These are phyloP conservation scores for Syngnathus typhle DNA, from an alignment of 2,113 vertebrate species.

Conservation along the genomic window DNA sequence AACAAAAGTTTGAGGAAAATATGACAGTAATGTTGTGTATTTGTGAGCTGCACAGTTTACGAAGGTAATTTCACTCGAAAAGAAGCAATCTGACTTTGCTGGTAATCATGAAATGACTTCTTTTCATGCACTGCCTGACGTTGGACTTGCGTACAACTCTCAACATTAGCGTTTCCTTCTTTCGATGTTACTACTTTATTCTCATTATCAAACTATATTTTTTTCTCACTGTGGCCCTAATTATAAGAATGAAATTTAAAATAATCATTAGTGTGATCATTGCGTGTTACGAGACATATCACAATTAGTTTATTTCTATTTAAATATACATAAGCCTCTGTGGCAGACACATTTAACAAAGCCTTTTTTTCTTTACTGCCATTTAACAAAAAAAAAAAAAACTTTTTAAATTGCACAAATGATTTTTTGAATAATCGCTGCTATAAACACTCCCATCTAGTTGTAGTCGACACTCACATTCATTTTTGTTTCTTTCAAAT, in stretches of 20 bases:
- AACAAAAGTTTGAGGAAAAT: background rate
- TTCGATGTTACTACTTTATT: background rate
- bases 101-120: too few species aligned
- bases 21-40: background rate
- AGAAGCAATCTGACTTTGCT: too few species aligned
- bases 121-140: too few species aligned
- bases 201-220: background rate
- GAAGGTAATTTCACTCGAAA: too few species aligned
- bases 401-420: conserved; percentile 53
- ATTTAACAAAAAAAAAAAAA: conserved; percentile 7
- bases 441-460: conserved; percentile 43
- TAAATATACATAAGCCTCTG: conserved; percentile 49
- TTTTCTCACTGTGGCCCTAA: background rate
- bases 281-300: background rate
- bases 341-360: conserved; percentile 29
- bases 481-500: conserved; percentile 7
- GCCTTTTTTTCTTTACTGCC: conserved; percentile 20
- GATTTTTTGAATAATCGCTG: conserved; percentile 54
- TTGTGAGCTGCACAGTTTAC: too few species aligned
- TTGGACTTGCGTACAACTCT: too few species aligned
- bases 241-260: background rate
- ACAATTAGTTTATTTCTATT: conserved; percentile 48
- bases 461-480: background rate
- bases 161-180: background rate
- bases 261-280: background rate